Base-by-base conservation (phyloP, 2,888 invertebrate genomes). In the Lissonota sp. region DNA sequence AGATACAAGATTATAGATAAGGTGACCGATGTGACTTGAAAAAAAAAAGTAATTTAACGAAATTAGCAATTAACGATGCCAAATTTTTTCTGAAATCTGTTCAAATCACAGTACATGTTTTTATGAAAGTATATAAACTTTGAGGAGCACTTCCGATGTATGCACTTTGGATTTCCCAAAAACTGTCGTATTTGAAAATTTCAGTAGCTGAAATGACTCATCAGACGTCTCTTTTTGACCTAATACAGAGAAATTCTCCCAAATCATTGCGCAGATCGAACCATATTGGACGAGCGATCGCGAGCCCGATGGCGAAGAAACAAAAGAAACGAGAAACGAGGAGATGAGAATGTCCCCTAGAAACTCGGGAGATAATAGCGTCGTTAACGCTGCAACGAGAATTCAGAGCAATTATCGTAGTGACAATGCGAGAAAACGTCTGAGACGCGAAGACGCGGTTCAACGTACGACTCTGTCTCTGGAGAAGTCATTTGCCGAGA, bases 361-460 rank as follows among this genome's bases (percentile, higher is more conserved):
- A 5, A 66, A 77, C 49, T 80, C 64, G 42, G 57, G 46, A n/a
- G 69, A 80, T 16, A n/a, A 64, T 67, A 60, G 73, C 10, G 42
- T 80, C 10, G 78, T 66, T 6, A 83, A 66, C 7, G 87, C 88
- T 4, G 87, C 87, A 7, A 80, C 86, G 39, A 84, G 74, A 26
- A 86, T 87, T 57, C 88, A 88, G 79, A 86, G 80, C 69, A 86
- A 85, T 80, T 88, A 85, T 72, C 86, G 87, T 6, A 84, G 84
- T 37, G 87, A 85, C 77, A 87, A 87, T 40, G 82, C 86, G 14
- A 87, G 88, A 53, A 88, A 90, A 76, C 84, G 86, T 40, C 84
- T 90, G 46, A 84, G 84, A 10, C 87, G 90, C 3, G 90, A 90
- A 70, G 89, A 89, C 79, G 91, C 91, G 5, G 85, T 90, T 12